These are phyloP conservation scores for Ichneumoninae sp. DNA, from an alignment of 2,888 invertebrate species.

Conservation along the genomic window DNA sequence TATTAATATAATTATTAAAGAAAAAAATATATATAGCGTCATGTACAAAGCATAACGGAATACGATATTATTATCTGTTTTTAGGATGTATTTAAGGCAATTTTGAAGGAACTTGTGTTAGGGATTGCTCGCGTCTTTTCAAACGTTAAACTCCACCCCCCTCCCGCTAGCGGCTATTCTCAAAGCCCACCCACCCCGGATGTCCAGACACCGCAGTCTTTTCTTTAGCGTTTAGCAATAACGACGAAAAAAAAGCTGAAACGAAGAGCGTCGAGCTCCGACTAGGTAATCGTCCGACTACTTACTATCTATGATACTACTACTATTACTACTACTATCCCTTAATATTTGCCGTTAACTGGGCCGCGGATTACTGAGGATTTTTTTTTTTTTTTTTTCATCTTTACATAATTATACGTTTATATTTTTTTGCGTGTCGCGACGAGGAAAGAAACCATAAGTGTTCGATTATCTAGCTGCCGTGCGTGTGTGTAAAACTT, in stretches of 20 bases:
- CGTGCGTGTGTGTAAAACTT: slow-evolving; percentile 73
- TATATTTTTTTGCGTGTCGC: slow-evolving; percentile 64
- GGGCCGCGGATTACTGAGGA: slow-evolving; percentile 51
- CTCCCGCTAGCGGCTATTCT: slow-evolving; percentile 48
- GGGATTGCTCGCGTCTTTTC: slow-evolving; percentile 71
- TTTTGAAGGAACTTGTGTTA: slow-evolving; percentile 69
- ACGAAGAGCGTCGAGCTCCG: slow-evolving; percentile 66
- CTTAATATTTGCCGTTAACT: slow-evolving; percentile 61
- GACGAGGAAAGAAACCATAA: slow-evolving; percentile 77
- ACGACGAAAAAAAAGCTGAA: slow-evolving; percentile 63
- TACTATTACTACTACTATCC: slow-evolving; percentile 73
- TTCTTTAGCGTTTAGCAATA: slow-evolving; percentile 73
- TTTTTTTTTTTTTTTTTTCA: slow-evolving; percentile 49
- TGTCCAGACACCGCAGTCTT: slow-evolving; percentile 17
- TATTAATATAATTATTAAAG: slow-evolving; percentile 74
- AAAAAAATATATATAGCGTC: slow-evolving; percentile 73
- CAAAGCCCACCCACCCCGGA: not conserved
- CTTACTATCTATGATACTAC: slow-evolving; percentile 70
- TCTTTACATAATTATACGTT: slow-evolving; percentile 69
- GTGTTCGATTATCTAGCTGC: slow-evolving; percentile 83
- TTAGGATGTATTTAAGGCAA: slow-evolving; percentile 70
- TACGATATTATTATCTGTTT: slow-evolving; percentile 75
- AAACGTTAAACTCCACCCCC: slow-evolving; percentile 23
- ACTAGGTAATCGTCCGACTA: slow-evolving; percentile 61
- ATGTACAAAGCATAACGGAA: slow-evolving; percentile 75